These are phyloP conservation scores for Anabacerthia variegaticeps DNA, from an alignment of 2,797 vertebrate species.

Conservation along the genomic window DNA sequence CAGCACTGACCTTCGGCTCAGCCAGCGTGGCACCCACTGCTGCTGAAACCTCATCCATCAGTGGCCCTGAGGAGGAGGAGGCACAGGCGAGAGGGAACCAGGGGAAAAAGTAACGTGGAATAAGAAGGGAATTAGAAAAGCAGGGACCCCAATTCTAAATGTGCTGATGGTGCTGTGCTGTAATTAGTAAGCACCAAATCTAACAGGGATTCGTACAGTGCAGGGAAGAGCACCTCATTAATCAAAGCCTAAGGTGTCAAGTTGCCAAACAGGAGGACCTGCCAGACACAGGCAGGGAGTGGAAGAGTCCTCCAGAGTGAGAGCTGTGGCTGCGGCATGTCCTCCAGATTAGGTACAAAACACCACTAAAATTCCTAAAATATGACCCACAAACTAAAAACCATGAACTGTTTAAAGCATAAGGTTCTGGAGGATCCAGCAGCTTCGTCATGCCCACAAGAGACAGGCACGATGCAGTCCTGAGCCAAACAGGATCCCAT, in stretches of 20 bases:
- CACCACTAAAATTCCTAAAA: neutral
- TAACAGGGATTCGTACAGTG: neutral
- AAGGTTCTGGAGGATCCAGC: neutral
- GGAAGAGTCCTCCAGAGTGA: neutral
- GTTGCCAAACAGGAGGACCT: constrained; percentile 28
- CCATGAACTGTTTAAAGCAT: rapidly evolving
- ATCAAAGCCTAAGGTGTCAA: constrained; percentile 61
- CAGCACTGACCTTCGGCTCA: neutral
- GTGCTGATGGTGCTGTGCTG: constrained; percentile 57
- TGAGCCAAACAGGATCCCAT: rapidly evolving
- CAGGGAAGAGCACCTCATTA: constrained; percentile 57
- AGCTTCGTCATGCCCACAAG: neutral
- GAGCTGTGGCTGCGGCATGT: neutral
- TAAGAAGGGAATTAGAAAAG: constrained; percentile 46
- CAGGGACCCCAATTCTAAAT: constrained; percentile 50
- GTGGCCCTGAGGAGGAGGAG: neutral
- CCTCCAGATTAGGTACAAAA: neutral
- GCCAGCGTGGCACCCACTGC: neutral
- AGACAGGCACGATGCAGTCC: rapidly evolving
- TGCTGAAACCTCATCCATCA: constrained; percentile 56
- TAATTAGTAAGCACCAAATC: constrained; percentile 67
- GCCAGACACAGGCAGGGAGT: neutral
- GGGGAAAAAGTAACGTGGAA: neutral
- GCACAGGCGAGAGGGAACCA: neutral
- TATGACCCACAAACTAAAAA: rapidly evolving